Evolutionary conservation across 2,888 invertebrate genomes (phyloP), one percentile per base, ranked within the genome.

Genomic region (Eristalis arbustorum): DNA sequence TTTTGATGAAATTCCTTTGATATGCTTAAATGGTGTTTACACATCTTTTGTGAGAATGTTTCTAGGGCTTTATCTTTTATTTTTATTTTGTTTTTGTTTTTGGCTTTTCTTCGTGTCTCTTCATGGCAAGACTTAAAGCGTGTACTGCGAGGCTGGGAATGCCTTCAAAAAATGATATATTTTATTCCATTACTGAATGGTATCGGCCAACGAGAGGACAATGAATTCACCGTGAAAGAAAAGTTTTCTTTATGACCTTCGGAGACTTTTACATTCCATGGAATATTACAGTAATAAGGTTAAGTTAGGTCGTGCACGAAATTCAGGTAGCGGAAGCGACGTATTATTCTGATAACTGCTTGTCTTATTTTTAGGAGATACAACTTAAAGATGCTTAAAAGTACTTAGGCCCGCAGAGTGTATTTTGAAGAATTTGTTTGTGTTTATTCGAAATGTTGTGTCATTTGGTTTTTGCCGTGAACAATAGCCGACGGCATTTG

Each of bases 1-100:
- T 31, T 64, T 64, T 37, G 37, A 37, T 64, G 64, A 31, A 64
- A 64, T 64, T 64, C 64, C 37, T 64, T 64, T 64, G 64, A 64
- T 37, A 64, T 64, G 31, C 37, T 64, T 64, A 64, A 64, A 37
- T 34, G 64, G 64, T 64, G 64, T 64, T 64, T 64, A 31, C 64
- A 37, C 64, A 37, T 64, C 64, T 64, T 64, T 59, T 59, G 59
- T 59, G 25, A 11, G 25, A 28, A 59, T 14, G 59, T 23, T 59
- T 14, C 14, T 13, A 25, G 25, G 25, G 59, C 23, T 59, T 59
- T 59, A 25, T 28, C 25, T 13, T 23, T 59, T 59, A 18, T 5
- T 61, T 28, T 25, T 61, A 8, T 25, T 25, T 28, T 61, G 11
- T 61, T 61, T 28, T 25, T 61, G n/a, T 28, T 14, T 61, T 23